Evolutionary conservation across 2,113 vertebrate genomes (phyloP).

Genomic region (Montifringilla adamsi): DNA sequence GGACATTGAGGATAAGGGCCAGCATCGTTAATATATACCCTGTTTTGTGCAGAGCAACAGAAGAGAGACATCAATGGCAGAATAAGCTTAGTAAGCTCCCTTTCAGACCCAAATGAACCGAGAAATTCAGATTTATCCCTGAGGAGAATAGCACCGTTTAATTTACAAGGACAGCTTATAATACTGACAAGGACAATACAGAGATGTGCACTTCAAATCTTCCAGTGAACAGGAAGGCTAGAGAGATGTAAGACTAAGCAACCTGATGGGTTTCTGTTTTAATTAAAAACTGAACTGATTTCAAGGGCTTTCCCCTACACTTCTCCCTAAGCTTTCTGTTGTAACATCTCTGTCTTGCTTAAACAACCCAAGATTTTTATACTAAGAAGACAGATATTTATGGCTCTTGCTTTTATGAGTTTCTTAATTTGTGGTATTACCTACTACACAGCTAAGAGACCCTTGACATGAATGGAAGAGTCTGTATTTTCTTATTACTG

Average conservation of each 20-base stretch:
- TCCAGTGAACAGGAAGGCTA: background rate
- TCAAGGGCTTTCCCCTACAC: background rate
- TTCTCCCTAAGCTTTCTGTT: background rate
- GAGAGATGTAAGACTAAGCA: background rate
- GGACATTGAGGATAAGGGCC: background rate
- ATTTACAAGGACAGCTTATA: conserved; percentile 61
- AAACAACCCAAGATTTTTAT: background rate
- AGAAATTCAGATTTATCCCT: conserved; percentile 57
- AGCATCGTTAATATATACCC: background rate
- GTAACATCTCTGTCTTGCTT: background rate
- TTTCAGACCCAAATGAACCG: conserved; percentile 40
- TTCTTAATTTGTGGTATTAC: background rate
- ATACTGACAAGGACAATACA: conserved; percentile 41
- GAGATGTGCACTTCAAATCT: conserved; percentile 14
- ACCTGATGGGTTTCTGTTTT: background rate
- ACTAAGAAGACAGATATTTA: background rate
- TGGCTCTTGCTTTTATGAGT: background rate
- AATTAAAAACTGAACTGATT: conserved; percentile 21
- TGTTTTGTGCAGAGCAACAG: background rate
- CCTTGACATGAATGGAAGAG: background rate
- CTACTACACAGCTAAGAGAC: background rate
- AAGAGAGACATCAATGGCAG: conserved; percentile 37
- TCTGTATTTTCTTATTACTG: background rate
- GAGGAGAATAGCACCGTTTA: conserved; percentile 36
- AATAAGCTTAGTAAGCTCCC: conserved; percentile 50